These are phyloP conservation scores for Apotomis capreana DNA, from an alignment of 2,888 invertebrate genomes.

Conservation along the genomic window DNA sequence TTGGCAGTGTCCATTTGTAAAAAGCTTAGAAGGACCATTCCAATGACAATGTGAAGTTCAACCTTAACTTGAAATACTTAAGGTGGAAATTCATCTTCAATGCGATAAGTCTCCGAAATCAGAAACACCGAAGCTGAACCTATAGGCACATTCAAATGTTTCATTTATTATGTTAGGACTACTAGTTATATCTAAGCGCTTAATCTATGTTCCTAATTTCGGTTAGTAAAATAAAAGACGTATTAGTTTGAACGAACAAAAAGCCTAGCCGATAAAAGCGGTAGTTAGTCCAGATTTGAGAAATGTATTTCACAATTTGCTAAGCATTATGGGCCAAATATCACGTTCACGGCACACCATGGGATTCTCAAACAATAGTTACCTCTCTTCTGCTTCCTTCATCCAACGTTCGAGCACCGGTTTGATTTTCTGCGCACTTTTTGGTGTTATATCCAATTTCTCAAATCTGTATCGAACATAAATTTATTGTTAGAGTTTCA, in stretches of 20 bases:
- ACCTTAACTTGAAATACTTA: not conserved
- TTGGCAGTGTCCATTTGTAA: not conserved
- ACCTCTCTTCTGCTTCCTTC: constrained; percentile 99
- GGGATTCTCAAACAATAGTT: constrained; percentile 79
- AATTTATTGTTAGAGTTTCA: constrained; percentile 78
- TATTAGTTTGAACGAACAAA: constrained; percentile 52
- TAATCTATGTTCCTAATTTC: constrained; percentile 50
- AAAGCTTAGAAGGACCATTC: constrained; percentile 17
- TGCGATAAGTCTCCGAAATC: constrained; percentile 9
- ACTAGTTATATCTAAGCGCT: not conserved
- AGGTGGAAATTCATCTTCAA: constrained; percentile 13
- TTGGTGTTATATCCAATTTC: constrained; percentile 99
- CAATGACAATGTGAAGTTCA: constrained; percentile 17
- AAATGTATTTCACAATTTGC: constrained; percentile 77
- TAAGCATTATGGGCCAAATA: constrained; percentile 81
- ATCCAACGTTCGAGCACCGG: constrained; percentile 99
- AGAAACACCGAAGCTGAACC: constrained; percentile 1
- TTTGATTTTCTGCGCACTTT: constrained; percentile 99
- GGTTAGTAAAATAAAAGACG: constrained; percentile 46
- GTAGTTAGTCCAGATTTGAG: constrained; percentile 83
- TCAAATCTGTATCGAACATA: constrained; percentile 93
- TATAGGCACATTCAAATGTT: not conserved
- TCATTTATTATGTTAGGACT: not conserved
- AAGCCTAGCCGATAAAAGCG: constrained; percentile 73
- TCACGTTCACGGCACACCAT: constrained; percentile 78